Conservation (phyloP, 2,888 invertebrate genomes). For the Odontocolon sp. region DNA sequence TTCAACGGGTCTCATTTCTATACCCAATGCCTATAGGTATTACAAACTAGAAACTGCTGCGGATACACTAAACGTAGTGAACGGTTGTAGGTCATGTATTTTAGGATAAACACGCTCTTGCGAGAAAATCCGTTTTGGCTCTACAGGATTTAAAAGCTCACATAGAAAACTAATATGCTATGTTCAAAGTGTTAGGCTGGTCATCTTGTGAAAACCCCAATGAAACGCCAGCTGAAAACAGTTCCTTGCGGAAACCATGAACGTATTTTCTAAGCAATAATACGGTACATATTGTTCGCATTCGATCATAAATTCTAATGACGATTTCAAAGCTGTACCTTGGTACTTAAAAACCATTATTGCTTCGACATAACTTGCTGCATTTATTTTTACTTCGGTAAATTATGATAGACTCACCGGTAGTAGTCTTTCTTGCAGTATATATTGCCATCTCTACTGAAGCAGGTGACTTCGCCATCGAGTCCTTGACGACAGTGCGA, state of each 20-base stretch:
- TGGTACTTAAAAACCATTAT: too few relatives aligned
- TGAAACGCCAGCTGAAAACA: not conserved
- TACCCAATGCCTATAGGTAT: slow-evolving; percentile 7
- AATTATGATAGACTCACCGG: slow-evolving; percentile 86
- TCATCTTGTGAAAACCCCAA: not conserved
- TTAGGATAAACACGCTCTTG: slow-evolving; percentile 37
- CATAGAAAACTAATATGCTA: not conserved
- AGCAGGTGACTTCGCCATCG: slow-evolving; percentile 95
- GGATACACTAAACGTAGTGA: slow-evolving; percentile 4
- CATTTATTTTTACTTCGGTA: not conserved
- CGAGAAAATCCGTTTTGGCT: slow-evolving; percentile 9
- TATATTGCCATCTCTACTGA: slow-evolving; percentile 95
- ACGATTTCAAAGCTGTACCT: not conserved
- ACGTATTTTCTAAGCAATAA: not conserved
- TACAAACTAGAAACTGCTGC: slow-evolving; percentile 18
- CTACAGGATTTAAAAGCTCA: not conserved
- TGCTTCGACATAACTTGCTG: too few relatives aligned
- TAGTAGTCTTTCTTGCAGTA: slow-evolving; percentile 98
- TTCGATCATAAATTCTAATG: not conserved
- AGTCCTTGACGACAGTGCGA: slow-evolving; percentile 94
- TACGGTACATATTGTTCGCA: not conserved
- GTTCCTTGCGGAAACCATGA: not conserved
- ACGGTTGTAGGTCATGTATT: slow-evolving; percentile 41
- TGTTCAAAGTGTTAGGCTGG: not conserved
- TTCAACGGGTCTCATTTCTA: slow-evolving; percentile 24